Evolutionary conservation across 2,888 invertebrate species (phyloP).

Genomic region (Acrobeloides nanus): DNA sequence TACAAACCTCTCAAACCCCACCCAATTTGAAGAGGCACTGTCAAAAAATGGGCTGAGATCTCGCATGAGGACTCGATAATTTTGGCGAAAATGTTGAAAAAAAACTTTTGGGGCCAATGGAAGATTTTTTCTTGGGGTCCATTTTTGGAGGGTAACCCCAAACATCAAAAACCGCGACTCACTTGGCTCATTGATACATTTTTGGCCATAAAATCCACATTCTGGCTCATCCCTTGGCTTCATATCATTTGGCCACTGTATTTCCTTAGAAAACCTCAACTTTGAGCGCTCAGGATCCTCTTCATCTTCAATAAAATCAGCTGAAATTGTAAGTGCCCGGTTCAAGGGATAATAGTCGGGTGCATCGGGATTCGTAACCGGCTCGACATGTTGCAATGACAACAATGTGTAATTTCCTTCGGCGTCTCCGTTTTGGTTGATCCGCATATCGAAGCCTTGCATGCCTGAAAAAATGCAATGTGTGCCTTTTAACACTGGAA

Average conservation of each 20-base stretch:
- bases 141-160: too few species aligned
- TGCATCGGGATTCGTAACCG: slow-evolving; percentile 18
- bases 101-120: too few species aligned
- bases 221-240: slow-evolving; percentile 71
- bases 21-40: too few species aligned
- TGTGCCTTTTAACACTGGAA: not conserved
- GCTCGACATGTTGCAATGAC: slow-evolving; percentile 61
- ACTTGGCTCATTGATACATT: slow-evolving; percentile 25
- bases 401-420: slow-evolving; percentile 84
- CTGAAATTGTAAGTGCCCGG: slow-evolving; percentile 40
- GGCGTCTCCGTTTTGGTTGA: slow-evolving; percentile 79
- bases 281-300: slow-evolving; percentile 16
- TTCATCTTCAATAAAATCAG: slow-evolving; percentile 36
- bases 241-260: slow-evolving; percentile 71
- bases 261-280: slow-evolving; percentile 47
- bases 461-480: slow-evolving; percentile 66
- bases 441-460: slow-evolving; percentile 81
- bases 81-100: too few species aligned
- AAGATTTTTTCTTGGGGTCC: too few species aligned
- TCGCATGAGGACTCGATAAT: too few species aligned
- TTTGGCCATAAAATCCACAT: slow-evolving; percentile 67
- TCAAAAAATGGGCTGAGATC: too few species aligned
- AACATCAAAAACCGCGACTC: too few species aligned
- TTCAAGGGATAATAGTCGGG: slow-evolving; percentile 43
- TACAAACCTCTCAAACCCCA: too few species aligned